A percentile compares a stretch with the other conserved stretches of the same genome.
Conservation (phyloP, 2,113 vertebrate genomes). For the Megaleporinus macrocephalus region DNA sequence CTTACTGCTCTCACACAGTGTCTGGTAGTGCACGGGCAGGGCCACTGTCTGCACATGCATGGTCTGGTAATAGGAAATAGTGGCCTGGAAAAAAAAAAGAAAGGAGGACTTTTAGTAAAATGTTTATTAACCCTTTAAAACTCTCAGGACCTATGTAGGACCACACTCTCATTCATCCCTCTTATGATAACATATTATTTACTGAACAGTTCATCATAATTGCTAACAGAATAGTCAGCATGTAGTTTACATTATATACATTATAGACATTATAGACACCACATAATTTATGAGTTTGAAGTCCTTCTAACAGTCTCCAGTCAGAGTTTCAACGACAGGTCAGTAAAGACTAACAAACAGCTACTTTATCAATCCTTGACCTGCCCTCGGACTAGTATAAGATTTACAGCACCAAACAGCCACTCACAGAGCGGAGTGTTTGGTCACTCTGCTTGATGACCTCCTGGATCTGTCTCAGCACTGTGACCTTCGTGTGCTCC, state of each 20-base stretch:
- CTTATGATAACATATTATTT: not conserved
- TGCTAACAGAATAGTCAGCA: too few relatives aligned
- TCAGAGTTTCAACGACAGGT: too few relatives aligned
- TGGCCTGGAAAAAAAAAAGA: conserved; percentile 80
- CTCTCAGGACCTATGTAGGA: too few relatives aligned
- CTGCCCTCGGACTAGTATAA: not conserved
- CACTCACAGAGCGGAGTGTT: conserved; percentile 87
- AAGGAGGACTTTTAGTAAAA: not conserved
- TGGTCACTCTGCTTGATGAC: conserved; percentile 94
- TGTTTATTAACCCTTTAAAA: not conserved
- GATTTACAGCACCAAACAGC: not conserved
- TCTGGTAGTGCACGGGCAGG: conserved; percentile 93
- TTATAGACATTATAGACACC: too few relatives aligned
- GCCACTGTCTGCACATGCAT: conserved; percentile 96
- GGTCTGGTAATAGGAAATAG: conserved; percentile 94
- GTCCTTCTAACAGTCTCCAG: too few relatives aligned
- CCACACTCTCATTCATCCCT: not conserved
- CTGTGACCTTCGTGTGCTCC: conserved; percentile 93
- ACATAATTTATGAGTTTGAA: too few relatives aligned
- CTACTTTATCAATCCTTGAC: too few relatives aligned
- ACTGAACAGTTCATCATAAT: too few relatives aligned
- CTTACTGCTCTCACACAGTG: conserved; percentile 96
- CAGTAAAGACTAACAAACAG: too few relatives aligned
- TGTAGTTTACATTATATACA: too few relatives aligned
- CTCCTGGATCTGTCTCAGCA: conserved; percentile 92